Base-by-base conservation (phyloP, 2,888 invertebrate genomes). In the Scaptomyza reducta region DNA sequence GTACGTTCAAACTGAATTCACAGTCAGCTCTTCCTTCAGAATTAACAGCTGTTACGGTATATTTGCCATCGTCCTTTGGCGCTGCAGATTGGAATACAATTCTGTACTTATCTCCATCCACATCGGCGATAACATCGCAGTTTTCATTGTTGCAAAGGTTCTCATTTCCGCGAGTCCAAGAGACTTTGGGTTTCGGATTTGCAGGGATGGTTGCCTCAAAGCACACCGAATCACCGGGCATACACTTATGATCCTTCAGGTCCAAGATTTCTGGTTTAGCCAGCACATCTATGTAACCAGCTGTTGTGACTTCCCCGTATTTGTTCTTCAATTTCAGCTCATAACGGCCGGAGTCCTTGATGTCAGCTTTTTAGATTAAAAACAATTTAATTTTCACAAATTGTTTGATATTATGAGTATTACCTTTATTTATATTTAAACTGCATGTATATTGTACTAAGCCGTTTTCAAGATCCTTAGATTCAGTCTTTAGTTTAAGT, bases 171-270 rank as follows among this genome's bases (percentile, higher is more conserved):
- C 90, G 83, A 0, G 90, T 91, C 98, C 98, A 99, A 79, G 95
- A 94, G 1, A 99, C 94, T 75, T 95, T 95, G 2, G 99, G 97
- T 72, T 95, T 94, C 0, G 99, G 99, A 91, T 97, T 97, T 25
- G 98, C 97, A 80, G 95, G 95, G 2, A 99, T 95, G 42, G 95
- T 94, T 35, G 96, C 96, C 79, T 96, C 94, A 90, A 99, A 95
- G 68, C 94, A 94, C 25, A 96, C 95, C 29, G 95, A 94, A 82
- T 97, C 96, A 57, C 95, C 96, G 1, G 97, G 97, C 64, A 95
- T 94, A 1, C 95, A 95, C 25, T 93, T 94, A 45, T 95, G 93
- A 89, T 97, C 96, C 77, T 94, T 94, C 47, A 97, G 93, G 0
- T 95, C 95, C 63, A 95, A 94, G 65, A 97, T 95, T 92, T 96